Evolutionary conservation across 2,888 invertebrate genomes (phyloP).

Genomic region (Adelphocoris suturalis): DNA sequence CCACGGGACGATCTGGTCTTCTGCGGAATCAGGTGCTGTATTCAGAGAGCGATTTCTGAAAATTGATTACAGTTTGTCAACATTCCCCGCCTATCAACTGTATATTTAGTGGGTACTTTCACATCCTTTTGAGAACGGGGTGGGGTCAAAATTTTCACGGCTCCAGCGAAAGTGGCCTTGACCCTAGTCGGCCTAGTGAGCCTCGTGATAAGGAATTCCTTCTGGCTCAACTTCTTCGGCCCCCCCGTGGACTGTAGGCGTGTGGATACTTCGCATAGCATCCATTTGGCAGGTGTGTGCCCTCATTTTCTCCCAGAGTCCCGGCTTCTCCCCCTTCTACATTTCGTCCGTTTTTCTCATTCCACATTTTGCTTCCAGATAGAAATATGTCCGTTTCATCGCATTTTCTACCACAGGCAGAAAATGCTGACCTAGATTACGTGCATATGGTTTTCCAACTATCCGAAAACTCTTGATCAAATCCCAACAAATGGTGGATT

Average conservation of each 20-base stretch:
- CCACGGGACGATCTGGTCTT: no score
- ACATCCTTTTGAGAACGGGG: constrained; percentile 5
- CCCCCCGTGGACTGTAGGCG: not conserved
- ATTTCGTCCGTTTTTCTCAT: constrained; percentile 56
- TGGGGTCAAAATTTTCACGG: not conserved
- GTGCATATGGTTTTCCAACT: no score
- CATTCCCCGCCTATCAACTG: not conserved
- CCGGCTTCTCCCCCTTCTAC: constrained; percentile 39
- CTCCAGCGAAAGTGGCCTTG: constrained; percentile 56
- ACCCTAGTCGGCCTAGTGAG: constrained; percentile 56
- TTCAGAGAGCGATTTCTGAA: no score
- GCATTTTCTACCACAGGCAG: not conserved
- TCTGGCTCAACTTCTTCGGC: not conserved
- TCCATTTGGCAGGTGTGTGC: constrained; percentile 62
- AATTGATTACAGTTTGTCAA: not conserved
- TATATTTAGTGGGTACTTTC: not conserved
- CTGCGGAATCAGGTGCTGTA: no score
- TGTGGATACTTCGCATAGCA: constrained; percentile 3
- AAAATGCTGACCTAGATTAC: not conserved
- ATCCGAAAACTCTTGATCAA: no score
- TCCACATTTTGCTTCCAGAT: constrained; percentile 29
- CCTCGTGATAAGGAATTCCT: constrained; percentile 36
- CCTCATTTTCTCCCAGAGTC: constrained; percentile 42
- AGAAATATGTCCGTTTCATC: not conserved
- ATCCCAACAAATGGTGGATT: no score